Conservation (phyloP, 2,797 vertebrate genomes). For the Fratercula arctica region DNA sequence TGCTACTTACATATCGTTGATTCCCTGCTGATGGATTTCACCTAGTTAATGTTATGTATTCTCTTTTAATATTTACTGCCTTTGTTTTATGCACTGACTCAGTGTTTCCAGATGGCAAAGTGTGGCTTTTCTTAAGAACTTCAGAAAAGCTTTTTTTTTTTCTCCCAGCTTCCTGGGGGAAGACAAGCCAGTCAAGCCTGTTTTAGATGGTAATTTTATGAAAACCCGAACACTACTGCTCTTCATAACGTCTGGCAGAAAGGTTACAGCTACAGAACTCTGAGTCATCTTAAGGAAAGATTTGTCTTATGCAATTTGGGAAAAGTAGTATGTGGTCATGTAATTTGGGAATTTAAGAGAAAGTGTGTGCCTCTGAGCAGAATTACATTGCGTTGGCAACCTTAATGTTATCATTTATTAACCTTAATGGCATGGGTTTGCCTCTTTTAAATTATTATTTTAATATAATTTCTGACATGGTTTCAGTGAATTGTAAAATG, state of each 20-base stretch:
- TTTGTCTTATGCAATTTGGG: background rate
- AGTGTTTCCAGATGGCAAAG: background rate
- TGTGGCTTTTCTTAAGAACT: background rate
- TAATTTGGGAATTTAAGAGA: constrained; percentile 30
- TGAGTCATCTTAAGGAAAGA: background rate
- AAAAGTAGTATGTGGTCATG: background rate
- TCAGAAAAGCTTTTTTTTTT: background rate
- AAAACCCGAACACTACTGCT: background rate
- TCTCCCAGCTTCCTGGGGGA: background rate
- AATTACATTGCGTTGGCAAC: background rate
- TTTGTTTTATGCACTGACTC: background rate
- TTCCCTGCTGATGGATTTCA: background rate
- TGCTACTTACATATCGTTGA: background rate
- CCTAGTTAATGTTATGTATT: background rate
- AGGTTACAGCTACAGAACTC: background rate
- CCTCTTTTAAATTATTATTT: background rate
- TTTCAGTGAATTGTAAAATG: background rate
- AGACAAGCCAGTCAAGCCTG: background rate
- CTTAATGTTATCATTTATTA: background rate
- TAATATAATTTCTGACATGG: background rate
- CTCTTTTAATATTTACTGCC: background rate
- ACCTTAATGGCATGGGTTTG: background rate
- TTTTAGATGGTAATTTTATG: background rate
- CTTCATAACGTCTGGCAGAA: background rate
- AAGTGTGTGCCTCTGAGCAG: background rate